Evolutionary conservation across 2,888 invertebrate genomes (phyloP).

Genomic region (Pollenia labialis): DNA sequence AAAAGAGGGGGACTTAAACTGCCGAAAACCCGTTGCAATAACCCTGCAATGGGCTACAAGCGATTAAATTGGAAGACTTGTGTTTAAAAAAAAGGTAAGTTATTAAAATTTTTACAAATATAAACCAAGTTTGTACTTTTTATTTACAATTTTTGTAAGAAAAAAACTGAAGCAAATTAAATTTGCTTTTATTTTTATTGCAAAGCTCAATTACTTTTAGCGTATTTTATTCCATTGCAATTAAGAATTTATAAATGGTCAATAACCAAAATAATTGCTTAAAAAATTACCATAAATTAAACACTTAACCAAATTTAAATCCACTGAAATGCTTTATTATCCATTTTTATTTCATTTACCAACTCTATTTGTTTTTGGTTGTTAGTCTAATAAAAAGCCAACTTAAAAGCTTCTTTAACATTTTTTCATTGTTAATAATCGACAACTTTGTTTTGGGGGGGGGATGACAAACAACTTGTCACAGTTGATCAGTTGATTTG

Average conservation of each 20-base stretch:
- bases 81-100: too few relatives aligned
- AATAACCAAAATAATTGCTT: background rate
- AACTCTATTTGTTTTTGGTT: background rate
- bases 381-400: conserved; percentile 6
- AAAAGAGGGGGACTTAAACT: too few relatives aligned
- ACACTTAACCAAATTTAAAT: background rate
- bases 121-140: too few relatives aligned
- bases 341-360: background rate
- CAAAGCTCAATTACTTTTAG: too few relatives aligned
- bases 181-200: too few relatives aligned
- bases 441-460: background rate
- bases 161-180: too few relatives aligned
- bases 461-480: conserved; percentile 35
- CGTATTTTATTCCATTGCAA: too few relatives aligned
- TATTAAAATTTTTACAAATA: too few relatives aligned
- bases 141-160: too few relatives aligned
- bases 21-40: too few relatives aligned
- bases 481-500: conserved; percentile 42
- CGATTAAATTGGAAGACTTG: too few relatives aligned
- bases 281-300: background rate
- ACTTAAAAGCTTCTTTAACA: conserved; percentile 26
- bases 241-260: background rate
- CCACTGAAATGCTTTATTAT: background rate
- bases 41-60: too few relatives aligned
- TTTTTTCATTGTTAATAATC: conserved; percentile 24